Conservation (phyloP, 2,888 invertebrate genomes). For the Drosophila fungiperda region DNA sequence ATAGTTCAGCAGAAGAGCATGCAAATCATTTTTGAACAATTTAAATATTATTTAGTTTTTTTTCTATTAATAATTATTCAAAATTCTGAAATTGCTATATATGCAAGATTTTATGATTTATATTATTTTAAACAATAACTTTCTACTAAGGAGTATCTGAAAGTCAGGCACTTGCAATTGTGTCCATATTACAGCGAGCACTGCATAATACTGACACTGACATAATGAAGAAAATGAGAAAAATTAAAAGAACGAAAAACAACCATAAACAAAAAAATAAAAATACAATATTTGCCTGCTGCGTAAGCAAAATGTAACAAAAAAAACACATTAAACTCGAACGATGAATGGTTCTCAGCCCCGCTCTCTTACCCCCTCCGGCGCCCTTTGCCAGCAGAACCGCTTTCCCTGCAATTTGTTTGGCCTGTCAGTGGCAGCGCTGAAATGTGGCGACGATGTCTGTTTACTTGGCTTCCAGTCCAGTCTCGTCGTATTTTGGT, state of each 20-base stretch:
- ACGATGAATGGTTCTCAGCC: constrained; percentile 48
- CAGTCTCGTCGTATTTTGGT: constrained; percentile 40
- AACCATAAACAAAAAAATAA: constrained; percentile 19
- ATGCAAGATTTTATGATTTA: neutral
- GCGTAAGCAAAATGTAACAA: constrained; percentile 40
- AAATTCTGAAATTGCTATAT: neutral
- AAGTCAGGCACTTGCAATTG: neutral
- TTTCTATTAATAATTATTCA: neutral
- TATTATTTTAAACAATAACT: too few relatives aligned
- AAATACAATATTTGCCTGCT: constrained; percentile 23
- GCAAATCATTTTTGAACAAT: neutral
- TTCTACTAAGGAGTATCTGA: constrained; percentile 4
- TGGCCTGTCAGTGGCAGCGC: constrained; percentile 71
- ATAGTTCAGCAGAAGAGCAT: neutral
- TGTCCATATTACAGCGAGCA: constrained; percentile 28
- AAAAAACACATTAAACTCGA: constrained; percentile 43
- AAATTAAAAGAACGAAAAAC: constrained; percentile 19
- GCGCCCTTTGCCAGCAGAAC: neutral
- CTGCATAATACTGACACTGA: constrained; percentile 60
- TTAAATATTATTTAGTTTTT: neutral
- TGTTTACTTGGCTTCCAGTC: constrained; percentile 53
- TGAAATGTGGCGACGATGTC: constrained; percentile 67
- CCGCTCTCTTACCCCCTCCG: neutral
- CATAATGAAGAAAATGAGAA: constrained; percentile 48
- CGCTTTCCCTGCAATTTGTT: constrained; percentile 66